A percentile compares a stretch with the other conserved stretches of the same genome.
These are phyloP conservation scores for Lethenteron camtschaticum DNA, from an alignment of 2,113 vertebrate genomes.

Conservation along the genomic window DNA sequence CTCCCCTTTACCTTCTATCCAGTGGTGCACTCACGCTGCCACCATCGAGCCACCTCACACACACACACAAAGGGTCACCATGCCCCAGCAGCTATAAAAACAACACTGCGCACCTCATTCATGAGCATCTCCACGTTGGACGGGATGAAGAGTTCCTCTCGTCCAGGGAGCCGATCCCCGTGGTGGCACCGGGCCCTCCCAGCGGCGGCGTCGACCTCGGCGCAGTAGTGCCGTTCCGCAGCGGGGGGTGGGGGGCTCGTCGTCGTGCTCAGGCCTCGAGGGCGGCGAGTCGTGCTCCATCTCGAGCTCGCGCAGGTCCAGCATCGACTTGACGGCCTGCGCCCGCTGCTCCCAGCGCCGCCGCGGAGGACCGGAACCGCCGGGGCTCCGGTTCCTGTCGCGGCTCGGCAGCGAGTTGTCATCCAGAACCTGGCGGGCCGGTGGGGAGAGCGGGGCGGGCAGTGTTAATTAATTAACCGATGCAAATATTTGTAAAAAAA, in stretches of 20 bases:
- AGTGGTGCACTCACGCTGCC: no score
- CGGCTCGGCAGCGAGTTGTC: background rate
- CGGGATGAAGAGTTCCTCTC: background rate
- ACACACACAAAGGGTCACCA: no score
- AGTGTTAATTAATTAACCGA: no score
- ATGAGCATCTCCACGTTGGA: slow-evolving; percentile 1
- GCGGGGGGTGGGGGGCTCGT: background rate
- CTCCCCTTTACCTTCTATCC: no score
- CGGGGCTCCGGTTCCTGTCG: background rate
- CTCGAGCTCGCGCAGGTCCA: slow-evolving; percentile 3
- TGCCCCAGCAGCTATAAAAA: no score
- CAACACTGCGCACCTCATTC: background rate
- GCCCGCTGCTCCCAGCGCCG: background rate
- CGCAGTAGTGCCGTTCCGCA: background rate
- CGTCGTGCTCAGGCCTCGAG: background rate
- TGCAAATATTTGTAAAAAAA: no score
- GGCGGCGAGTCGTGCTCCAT: background rate
- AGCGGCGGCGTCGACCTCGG: no score
- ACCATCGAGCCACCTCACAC: no score
- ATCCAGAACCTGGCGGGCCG: background rate
- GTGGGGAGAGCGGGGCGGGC: no score
- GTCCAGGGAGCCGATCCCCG: background rate
- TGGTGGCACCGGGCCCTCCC: no score
- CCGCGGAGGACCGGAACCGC: background rate
- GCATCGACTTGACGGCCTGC: slow-evolving; percentile 1